Evolutionary conservation across 2,888 invertebrate genomes (phyloP), one percentile per base, ranked within the genome.

Genomic region (Drosophila leonis): DNA sequence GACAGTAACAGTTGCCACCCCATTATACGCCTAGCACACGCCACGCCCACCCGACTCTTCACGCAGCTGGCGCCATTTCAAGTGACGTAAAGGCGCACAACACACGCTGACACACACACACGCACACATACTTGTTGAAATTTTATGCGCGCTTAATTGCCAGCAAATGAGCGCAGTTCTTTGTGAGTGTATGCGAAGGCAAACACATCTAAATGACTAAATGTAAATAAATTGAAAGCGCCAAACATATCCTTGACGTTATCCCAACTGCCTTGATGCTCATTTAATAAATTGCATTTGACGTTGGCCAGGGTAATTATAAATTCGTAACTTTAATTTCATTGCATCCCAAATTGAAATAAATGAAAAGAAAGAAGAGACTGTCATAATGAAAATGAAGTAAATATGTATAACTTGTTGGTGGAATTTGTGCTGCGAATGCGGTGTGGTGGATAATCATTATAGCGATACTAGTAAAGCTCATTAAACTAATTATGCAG

Each of bases 401-500:
- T 18, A 59, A 39, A 15, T 48, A 48, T 20, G 4, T 9, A 39
- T 49, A 37, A 27, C 37, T 31, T 41, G 37, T 31, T 52, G 15
- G 9, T n/a, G 51, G 42, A 49, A 68, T 62, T 62, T 41, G 46
- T 10, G 57, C 37, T 15, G 42, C 35, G 20, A 10, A 20, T 18
- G 20, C n/a, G 68, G 66, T 54, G 56, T 71, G 67, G 46, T 42
- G 66, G 77, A 76, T 77, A 65, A 79, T 80, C 67, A 62, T 69
- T 82, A 85, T 85, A 77, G 77, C 83, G 78, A 75, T 65, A 66
- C 66, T 68, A 79, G 76, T 72, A 71, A 72, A 86, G 87, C 89
- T 85, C 88, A 88, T 89, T 89, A 83, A 89, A 88, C 90, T 88
- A 88, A 89, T 88, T 88, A 88, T 83, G 80, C 78, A 71, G 59